Evolutionary conservation across 2,797 vertebrate species (phyloP), one percentile per base, ranked within the genome.

Genomic region (Hippocampus kuda): DNA sequence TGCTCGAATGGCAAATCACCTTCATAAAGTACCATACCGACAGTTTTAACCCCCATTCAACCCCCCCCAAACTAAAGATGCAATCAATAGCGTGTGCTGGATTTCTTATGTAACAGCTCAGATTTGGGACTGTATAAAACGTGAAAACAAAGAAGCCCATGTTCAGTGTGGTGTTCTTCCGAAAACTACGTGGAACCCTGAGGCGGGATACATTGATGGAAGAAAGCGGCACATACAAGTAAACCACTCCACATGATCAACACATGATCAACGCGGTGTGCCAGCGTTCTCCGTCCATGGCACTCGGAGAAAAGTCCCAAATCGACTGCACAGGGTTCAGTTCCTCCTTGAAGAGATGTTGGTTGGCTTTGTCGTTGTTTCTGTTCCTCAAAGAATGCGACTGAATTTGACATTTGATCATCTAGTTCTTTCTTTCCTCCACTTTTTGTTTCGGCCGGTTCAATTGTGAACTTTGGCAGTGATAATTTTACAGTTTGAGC

Each of bases 121-220:
- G 65, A 84, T 86, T 89, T 88, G 88, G 89, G 89, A 87, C 49
- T 56, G 53, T 56, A 56, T 90, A 89, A 86, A 87, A 73, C 73
- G 59, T 79, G 72, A 85, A 84, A 81, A 85, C 77, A 76, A 86
- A 86, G 83, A 83, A 86, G 81, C 86, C 82, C 78, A 83, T 83
- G 86, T 89, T 81, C 82, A 80, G 81, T 84, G 79, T 76, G 79
- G 69, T 70, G 75, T 83, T 86, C 81, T 60, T 78, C 70, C 79
- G 79, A 70, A 85, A 85, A 81, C 67, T 0, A 44, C 22, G 16
- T 46, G 72, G 0, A 59, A 59, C 24, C 24, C 13, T 16, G 12
- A 27, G 56, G 57, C 27, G 34, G 13, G 26, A 60, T 54, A 24
- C 18, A 20, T 22, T 56, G 7, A 26, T 26, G 24, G 24, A 56